Base-by-base conservation (phyloP, 2,888 invertebrate genomes). In the Phaedon cochleariae region DNA sequence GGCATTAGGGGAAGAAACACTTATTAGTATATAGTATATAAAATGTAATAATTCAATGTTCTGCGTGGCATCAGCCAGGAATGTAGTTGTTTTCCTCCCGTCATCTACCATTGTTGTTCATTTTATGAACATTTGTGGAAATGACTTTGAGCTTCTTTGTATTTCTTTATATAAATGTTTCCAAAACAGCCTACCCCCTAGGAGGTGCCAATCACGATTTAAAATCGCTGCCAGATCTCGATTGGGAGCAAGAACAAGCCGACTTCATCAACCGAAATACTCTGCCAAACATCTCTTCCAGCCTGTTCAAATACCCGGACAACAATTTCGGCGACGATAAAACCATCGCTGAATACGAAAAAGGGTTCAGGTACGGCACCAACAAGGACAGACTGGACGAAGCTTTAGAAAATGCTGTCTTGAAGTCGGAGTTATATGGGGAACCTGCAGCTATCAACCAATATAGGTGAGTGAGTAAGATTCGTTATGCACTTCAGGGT, bases 371-470 rank as follows among this genome's bases (percentile, higher is more conserved):
- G 48, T 83, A 83, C 61, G 83, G 80, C 6, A 77, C 79, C 17
- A 81, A 80, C 62, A 80, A 81, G 62, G 83, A 82, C 29, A 80
- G 81, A 63, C 67, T 84, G 65, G 82, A 84, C 69, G 82, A 83
- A 65, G 82, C 81, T 20, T 64, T 88, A 34, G 87, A 89, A 76
- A 89, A 89, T 75, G 86, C 89, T 49, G 87, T 89, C 64, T 85
- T 89, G 84, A 86, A 89, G 73, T 87, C 88, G 9, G 88, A 89
- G 76, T 73, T 88, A 66, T 89, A 88, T 68, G 88, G 87, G 1
- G 88, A 88, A 74, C 88, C 88, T 9, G 86, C 86, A 21, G 85
- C 87, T 6, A 84, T 88, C 20, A 83, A 82, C 74, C 82, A 82
- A 67, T 84, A 83, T 66, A 76, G 82, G 69, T 84, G 37, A 59